Evolutionary conservation across 2,113 vertebrate species (phyloP).

Genomic region (Brachirus orientalis): DNA sequence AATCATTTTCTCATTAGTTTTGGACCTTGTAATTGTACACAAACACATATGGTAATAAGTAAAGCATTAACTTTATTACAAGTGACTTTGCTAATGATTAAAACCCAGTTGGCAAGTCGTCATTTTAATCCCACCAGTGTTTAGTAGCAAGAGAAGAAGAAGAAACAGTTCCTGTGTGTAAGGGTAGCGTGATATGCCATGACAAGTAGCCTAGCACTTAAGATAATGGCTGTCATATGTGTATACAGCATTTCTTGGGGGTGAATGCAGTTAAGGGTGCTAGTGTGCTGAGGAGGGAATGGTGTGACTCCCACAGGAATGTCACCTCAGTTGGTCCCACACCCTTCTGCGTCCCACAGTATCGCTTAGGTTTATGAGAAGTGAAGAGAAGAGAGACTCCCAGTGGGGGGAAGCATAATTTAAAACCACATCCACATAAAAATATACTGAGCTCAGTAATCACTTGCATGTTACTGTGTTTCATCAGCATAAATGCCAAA

Average conservation of each 20-base stretch:
- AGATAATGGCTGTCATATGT: constrained; percentile 75
- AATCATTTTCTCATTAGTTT: constrained; percentile 43
- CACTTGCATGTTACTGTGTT: constrained; percentile 10
- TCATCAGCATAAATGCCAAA: constrained; percentile 5
- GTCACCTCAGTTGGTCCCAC: constrained; percentile 64
- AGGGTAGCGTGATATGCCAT: constrained; percentile 61
- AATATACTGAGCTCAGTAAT: constrained; percentile 43
- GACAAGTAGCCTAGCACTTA: constrained; percentile 70
- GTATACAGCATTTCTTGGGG: constrained; percentile 36
- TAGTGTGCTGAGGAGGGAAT: constrained; percentile 52
- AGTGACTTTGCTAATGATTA: constrained; percentile 7
- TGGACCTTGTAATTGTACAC: constrained; percentile 2
- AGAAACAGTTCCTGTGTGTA: constrained; percentile 32
- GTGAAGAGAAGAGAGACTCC: constrained; percentile 24
- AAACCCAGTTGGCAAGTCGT: constrained; percentile 21
- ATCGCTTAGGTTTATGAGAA: constrained; percentile 34
- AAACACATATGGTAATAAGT: not conserved
- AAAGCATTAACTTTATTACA: constrained; percentile 11
- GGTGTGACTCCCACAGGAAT: constrained; percentile 72
- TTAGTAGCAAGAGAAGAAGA: constrained; percentile 27
- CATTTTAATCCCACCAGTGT: constrained; percentile 10
- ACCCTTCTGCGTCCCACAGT: constrained; percentile 39
- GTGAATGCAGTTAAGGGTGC: constrained; percentile 31
- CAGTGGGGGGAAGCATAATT: constrained; percentile 21
- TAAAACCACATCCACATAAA: constrained; percentile 49